A percentile compares a stretch with the other conserved stretches of the same genome.
Evolutionary conservation across 2,113 vertebrate genomes (phyloP).

Genomic region (Odontophorus gujanensis): DNA sequence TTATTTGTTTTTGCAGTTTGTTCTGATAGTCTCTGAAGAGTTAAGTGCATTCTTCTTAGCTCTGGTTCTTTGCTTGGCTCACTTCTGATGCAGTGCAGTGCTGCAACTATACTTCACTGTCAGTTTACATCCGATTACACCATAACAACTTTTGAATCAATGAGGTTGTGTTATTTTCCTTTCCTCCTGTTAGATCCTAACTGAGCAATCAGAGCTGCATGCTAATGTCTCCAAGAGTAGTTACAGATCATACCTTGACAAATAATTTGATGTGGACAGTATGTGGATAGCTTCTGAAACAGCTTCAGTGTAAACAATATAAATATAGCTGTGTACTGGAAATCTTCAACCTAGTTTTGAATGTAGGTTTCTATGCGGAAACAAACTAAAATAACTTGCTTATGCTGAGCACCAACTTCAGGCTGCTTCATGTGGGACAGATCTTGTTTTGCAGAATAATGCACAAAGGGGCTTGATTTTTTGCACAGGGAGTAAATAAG

Average conservation of each 20-base stretch:
- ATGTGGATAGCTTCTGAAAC: slow-evolving; percentile 31
- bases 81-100: slow-evolving; percentile 44
- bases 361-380: slow-evolving; percentile 31
- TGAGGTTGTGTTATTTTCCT: neutral
- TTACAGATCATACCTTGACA: slow-evolving; percentile 5
- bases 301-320: slow-evolving; percentile 53
- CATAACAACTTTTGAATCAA: neutral
- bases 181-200: slow-evolving; percentile 24
- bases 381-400: slow-evolving; percentile 51
- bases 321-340: slow-evolving; percentile 53
- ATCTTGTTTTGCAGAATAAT: neutral
- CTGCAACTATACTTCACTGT: slow-evolving; percentile 31
- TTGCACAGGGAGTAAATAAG: neutral
- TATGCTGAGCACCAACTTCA: neutral
- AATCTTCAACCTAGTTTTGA: slow-evolving; percentile 52
- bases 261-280: slow-evolving; percentile 32
- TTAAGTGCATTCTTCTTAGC: slow-evolving; percentile 7
- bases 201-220: slow-evolving; percentile 21
- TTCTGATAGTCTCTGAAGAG: neutral
- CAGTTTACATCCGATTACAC: slow-evolving; percentile 7
- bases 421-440: neutral
- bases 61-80: neutral
- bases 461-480: neutral
- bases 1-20: neutral
- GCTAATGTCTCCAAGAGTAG: neutral